Conservation (phyloP, 2,797 vertebrate species). For the Spinus pinus region DNA sequence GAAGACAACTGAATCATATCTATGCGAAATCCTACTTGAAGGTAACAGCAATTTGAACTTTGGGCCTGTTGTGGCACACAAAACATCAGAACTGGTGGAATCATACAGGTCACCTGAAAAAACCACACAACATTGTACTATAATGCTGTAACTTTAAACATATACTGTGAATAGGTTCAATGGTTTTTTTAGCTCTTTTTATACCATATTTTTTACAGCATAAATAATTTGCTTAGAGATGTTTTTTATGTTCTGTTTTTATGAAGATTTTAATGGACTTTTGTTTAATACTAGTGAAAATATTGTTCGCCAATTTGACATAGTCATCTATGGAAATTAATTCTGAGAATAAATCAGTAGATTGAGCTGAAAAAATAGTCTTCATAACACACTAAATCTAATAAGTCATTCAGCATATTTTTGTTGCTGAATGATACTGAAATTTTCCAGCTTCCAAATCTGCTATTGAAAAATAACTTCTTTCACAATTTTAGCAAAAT, state of each 20-base stretch:
- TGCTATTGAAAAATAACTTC: neutral
- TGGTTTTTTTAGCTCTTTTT: slow-evolving; percentile 69
- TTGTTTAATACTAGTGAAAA: slow-evolving; percentile 53
- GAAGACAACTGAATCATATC: neutral
- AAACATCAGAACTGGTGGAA: neutral
- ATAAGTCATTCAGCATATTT: neutral
- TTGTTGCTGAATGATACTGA: neutral
- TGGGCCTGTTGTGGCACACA: neutral
- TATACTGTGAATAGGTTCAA: slow-evolving; percentile 75
- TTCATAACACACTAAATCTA: slow-evolving; percentile 28
- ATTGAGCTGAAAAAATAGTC: slow-evolving; percentile 10
- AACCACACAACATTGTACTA: slow-evolving; percentile 30
- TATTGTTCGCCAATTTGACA: slow-evolving; percentile 58
- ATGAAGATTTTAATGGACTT: slow-evolving; percentile 50
- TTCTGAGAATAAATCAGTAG: slow-evolving; percentile 41
- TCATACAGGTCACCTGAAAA: slow-evolving; percentile 24
- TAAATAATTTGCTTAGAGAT: slow-evolving; percentile 63
- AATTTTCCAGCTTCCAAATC: slow-evolving; percentile 14
- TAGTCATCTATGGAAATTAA: slow-evolving; percentile 8
- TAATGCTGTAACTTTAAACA: slow-evolving; percentile 71
- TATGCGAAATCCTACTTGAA: neutral
- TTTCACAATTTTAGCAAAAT: neutral
- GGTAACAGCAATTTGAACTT: neutral
- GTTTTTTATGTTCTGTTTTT: slow-evolving; percentile 61
- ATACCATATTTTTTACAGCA: slow-evolving; percentile 67